phyloP scores from a whole-genome alignment of 2,797 vertebrate genomes.

The Ptychobarbus kaznakovi region DNA sequence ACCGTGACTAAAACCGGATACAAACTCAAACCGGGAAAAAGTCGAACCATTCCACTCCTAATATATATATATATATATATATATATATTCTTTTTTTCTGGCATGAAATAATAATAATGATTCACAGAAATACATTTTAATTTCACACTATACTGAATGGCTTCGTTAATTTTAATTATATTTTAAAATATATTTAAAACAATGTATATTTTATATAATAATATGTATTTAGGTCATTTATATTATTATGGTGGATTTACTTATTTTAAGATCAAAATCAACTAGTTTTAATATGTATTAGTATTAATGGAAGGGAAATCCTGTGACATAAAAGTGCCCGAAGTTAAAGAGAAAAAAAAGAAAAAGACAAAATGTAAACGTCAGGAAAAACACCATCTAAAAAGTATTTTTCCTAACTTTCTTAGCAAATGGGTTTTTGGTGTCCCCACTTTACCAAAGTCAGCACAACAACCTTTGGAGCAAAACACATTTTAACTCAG shows the following conservation, averaged over 20 bases:
- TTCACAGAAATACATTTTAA: neutral
- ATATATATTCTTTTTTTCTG: no score
- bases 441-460: constrained; percentile 1
- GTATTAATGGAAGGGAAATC: no score
- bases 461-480: constrained; percentile 29
- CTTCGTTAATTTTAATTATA: neutral
- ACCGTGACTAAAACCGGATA: no score
- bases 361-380: neutral
- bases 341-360: neutral
- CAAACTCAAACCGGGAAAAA: no score
- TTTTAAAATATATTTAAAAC: neutral
- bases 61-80: no score
- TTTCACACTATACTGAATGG: neutral
- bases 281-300: neutral
- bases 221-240: neutral
- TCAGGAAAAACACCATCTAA: neutral
- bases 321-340: neutral
- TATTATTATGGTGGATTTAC: neutral
- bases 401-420: constrained; percentile 28
- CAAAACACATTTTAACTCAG: constrained; percentile 39
- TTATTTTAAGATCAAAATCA: neutral
- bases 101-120: neutral
- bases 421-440: constrained; percentile 31
- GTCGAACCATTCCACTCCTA: no score
- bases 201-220: neutral